These are phyloP conservation scores for Callyntrura sp. DNA, from an alignment of 2,888 invertebrate genomes.

Conservation along the genomic window DNA sequence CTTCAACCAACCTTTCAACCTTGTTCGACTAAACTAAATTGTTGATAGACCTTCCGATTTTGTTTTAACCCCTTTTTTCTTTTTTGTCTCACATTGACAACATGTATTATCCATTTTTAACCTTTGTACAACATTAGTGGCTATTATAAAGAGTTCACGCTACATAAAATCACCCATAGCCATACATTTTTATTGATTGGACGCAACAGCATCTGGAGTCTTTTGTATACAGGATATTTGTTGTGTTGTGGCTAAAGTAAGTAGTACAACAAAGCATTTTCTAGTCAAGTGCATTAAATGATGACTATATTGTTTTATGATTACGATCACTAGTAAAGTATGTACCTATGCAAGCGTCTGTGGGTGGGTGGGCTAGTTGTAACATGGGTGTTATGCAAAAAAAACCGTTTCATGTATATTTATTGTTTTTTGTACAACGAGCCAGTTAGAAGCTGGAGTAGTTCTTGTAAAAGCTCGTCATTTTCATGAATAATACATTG, in stretches of 20 bases:
- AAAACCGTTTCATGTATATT: constrained; percentile 3
- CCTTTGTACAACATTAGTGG: constrained; percentile 11
- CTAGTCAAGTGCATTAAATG: background rate
- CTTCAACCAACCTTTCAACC: too few relatives aligned
- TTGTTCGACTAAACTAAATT: background rate
- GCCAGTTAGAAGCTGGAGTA: background rate
- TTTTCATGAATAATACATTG: constrained; percentile 75
- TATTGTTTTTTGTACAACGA: constrained; percentile 19
- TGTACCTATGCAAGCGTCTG: background rate
- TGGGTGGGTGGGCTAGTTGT: background rate
- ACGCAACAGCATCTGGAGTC: constrained; percentile 71
- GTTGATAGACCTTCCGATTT: background rate
- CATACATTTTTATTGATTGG: constrained; percentile 62
- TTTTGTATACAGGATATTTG: constrained; percentile 45
- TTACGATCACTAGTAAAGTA: constrained; percentile 28
- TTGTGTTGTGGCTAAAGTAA: constrained; percentile 4
- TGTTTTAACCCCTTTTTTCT: background rate
- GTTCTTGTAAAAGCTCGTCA: constrained; percentile 44
- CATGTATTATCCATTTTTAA: constrained; percentile 32
- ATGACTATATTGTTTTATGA: constrained; percentile 18
- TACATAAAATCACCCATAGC: background rate
- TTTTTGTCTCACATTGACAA: background rate
- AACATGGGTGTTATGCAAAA: background rate
- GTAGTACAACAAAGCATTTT: background rate
- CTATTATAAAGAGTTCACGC: background rate